Base-by-base conservation (phyloP, 2,888 invertebrate genomes). In the Thera britannica region DNA sequence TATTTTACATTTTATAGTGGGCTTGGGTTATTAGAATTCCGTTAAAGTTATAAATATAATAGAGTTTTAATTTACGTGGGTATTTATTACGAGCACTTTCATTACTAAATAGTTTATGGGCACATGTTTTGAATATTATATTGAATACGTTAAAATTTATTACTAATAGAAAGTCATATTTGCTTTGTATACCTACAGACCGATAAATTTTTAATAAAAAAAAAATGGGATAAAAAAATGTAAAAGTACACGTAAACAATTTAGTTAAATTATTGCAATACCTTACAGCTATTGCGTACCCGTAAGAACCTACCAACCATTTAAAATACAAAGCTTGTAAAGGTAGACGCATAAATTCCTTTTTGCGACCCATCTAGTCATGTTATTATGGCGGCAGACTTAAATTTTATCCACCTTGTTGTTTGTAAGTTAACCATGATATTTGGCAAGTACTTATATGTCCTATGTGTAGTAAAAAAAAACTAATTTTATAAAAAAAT, bases 281-380 rank as follows among this genome's bases (percentile, higher is more conserved):
- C 66, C 60, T 71, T 65, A 70, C 62, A 65, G 48, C 54, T 49
- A 57, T 58, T 54, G 41, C 54, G 9, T 57, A 61, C 61, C 65
- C 60, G 51, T 54, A 46, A 61, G 51, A 73, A 71, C 44, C 44
- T 9, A 46, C 44, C 44, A 7, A 46, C 66, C 71, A 68, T 73
- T 75, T 75, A 73, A 72, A 75, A 75, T 73, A 73, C 72, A 74
- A 67, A 65, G 71, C 71, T 63, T 74, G 75, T 72, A 67, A 76
- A 76, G 79, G 77, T 81, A 77, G 52, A 55, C 75, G 72, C 79
- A 82, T 83, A 82, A 83, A 81, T 82, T 81, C 80, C 78, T 79
- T 79, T 80, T 77, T 70, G 65, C 59, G 73, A 54, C 65, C 64
- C 73, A 69, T 70, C 70, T 67, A 71, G 70, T 64, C 54, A 35